Evolutionary conservation across 2,888 invertebrate species (phyloP), one percentile per base, ranked within the genome.

Genomic region (Proisotoma minuta): DNA sequence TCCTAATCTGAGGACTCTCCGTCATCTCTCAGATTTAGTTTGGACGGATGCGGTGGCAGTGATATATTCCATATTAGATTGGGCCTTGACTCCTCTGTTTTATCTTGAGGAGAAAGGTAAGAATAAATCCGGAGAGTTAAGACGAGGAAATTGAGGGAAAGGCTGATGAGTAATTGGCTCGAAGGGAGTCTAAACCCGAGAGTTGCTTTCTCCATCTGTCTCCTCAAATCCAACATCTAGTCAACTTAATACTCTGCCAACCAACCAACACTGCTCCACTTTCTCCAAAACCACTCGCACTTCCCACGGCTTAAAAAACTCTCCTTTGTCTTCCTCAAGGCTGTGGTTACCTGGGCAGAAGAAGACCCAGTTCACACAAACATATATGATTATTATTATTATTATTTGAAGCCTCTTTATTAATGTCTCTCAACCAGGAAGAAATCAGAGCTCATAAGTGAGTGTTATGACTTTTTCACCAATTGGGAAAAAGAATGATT

Each of bases 101-200:
- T 22, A 49, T 4, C 20, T 22, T 4, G 15, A 18, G 28, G 10
- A 27, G 26, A 26, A 27, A 52, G n/a, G 52, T 24, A 52, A 52
- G 52, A 34, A 24, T 52, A 52, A 52, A 52, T 52, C 52, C 52
- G 15, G 23, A 49, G 49, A 49, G 23, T 52, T 28, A 26, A 28
- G 52, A 52, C 24, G 52, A 20, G 24, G 12, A 28, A 52, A 52
- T 27, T 52, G 39, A 20, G 51, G 29, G 47, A 59, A 52, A 51
- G 59, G 34, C 50, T 59, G 59, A 59, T 59, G 59, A 59, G 59
- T 59, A 59, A 59, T 59, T 59, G 59, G 59, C 59, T 59, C 59
- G n/a, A 47, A 59, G 59, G 59, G 59, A 59, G 53, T 53, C 52
- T 20, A 53, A 59, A 53, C 53, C 47, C 53, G 39, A 18, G 43